A percentile compares a stretch with the other conserved stretches of the same genome.
Conservation (phyloP, 2,113 vertebrate genomes). For the Hassar affinis region DNA sequence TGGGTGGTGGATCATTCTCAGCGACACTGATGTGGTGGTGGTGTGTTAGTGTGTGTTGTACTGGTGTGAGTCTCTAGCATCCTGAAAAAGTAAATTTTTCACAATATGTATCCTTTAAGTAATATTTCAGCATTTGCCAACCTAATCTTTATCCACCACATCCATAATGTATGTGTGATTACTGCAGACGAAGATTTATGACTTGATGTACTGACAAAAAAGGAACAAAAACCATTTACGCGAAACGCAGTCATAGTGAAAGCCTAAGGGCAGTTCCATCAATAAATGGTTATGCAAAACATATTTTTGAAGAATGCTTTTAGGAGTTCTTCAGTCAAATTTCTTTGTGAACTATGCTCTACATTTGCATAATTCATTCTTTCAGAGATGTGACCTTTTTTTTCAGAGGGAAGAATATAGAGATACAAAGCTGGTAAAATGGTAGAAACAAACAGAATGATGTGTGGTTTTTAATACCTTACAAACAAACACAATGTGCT, state of each 20-base stretch:
- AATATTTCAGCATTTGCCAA: not conserved
- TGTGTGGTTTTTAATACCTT: no score
- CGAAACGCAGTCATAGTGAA: not conserved
- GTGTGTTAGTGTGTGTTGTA: no score
- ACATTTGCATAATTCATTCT: constrained; percentile 8
- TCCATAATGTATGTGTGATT: not conserved
- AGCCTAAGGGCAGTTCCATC: not conserved
- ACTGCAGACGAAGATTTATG: not conserved
- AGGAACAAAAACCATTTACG: not conserved
- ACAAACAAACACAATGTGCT: no score
- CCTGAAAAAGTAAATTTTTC: no score
- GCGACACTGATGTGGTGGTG: no score
- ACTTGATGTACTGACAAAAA: not conserved
- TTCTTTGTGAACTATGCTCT: not conserved
- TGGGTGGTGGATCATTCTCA: no score
- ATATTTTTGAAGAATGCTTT: not conserved
- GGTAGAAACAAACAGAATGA: no score
- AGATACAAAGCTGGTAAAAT: no score
- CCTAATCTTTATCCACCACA: not conserved
- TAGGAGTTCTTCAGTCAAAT: not conserved
- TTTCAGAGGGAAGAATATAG: not conserved
- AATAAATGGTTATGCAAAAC: not conserved
- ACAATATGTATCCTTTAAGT: not conserved
- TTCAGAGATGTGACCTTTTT: not conserved
- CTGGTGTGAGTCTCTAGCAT: no score